Base-by-base conservation (phyloP, 2,797 vertebrate species). In the Onychomys arenicola region DNA sequence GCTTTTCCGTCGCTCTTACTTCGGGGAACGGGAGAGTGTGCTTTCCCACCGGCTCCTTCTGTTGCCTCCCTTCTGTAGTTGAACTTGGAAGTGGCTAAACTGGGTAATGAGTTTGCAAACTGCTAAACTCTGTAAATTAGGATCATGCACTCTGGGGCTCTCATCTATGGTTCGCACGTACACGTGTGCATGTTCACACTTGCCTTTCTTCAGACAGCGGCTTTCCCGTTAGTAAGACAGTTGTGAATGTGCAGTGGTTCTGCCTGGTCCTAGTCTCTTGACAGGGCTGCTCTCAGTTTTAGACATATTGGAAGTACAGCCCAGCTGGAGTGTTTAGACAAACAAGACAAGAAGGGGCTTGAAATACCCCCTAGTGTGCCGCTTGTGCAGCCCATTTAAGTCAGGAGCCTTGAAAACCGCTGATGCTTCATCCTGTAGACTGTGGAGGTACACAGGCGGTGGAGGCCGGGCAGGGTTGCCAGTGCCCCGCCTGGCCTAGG, bases 401-500 rank as follows among this genome's bases (percentile, higher is more conserved):
- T 43, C 77, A 49, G 78, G 92, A 21, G 71, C 87, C 94, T 76
- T 94, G 94, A 32, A 85, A 91, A 76, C 63, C 11, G 2, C 69
- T 6, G 59, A 16, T 5, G 63, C 49, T 49, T 46, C 17, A 21
- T 43, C 61, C 76, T n/a, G 61, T 49, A 43, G 59, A 49, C 89
- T 40, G 19, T 49, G 73, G 69, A 52, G 29, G 80, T 34, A 86
- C 92, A 57, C 10, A 27, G 63, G 77, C 73, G 2, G 77, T 67
- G 2, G 90, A 76, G 87, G 89, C 55, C 5, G 29, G 75, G 94
- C 88, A 77, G 90, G 29, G 81, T 52, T 97, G 87, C 83, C 76
- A 61, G 16, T 2, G 89, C 97, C 92, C 91, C 16, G 95, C 90
- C 96, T 90, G 95, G 89, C 89, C 88, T n/a, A 57, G 55, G 91